Conservation (phyloP, 2,888 invertebrate species). For the Bombylius discolor region DNA sequence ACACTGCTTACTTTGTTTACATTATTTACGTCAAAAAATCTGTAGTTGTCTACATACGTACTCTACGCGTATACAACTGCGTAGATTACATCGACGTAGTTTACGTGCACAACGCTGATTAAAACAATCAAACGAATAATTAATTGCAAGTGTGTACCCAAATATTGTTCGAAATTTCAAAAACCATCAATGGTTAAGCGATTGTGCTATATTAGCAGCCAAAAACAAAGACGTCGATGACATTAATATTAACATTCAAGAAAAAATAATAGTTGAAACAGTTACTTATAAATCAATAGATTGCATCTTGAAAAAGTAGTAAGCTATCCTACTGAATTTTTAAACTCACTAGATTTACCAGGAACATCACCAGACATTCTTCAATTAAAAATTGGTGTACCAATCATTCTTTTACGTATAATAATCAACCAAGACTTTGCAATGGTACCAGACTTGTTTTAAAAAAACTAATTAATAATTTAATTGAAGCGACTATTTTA, state of each 20-base stretch:
- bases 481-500: background rate
- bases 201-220: background rate
- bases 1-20: too few relatives aligned
- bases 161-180: background rate
- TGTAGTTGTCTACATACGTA: too few relatives aligned
- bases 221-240: background rate
- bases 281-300: background rate
- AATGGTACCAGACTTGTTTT: slow-evolving; percentile 16
- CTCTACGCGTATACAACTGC: too few relatives aligned
- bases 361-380: slow-evolving; percentile 10
- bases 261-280: background rate
- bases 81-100: too few relatives aligned
- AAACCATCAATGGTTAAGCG: too few relatives aligned
- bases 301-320: slow-evolving; percentile 10
- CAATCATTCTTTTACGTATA: slow-evolving; percentile 17
- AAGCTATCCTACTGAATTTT: slow-evolving; percentile 15
- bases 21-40: too few relatives aligned
- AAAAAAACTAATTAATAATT: background rate
- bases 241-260: background rate
- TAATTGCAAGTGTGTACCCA: too few relatives aligned
- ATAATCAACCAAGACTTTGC: slow-evolving; percentile 19
- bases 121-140: background rate
- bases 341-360: slow-evolving; percentile 14
- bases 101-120: too few relatives aligned
- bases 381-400: slow-evolving; percentile 7